Evolutionary conservation across 2,888 invertebrate species (phyloP).

Genomic region (Pristionchus maxplancki): DNA sequence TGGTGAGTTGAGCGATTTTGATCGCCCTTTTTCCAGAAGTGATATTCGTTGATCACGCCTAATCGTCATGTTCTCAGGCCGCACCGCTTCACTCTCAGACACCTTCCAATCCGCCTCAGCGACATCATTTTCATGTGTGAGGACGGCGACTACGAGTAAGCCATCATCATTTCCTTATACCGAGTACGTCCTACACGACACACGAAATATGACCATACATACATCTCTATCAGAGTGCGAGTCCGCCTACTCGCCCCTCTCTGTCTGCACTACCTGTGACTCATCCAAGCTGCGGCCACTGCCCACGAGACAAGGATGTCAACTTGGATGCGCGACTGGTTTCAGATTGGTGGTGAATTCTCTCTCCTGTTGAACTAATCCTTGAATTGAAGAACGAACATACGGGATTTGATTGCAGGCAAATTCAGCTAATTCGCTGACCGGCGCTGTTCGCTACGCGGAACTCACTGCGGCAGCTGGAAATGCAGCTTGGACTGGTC

Average conservation of each 20-base stretch:
- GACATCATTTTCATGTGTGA: background rate
- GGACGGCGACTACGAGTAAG: background rate
- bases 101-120: background rate
- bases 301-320: background rate
- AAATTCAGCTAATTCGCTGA: background rate
- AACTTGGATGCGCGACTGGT: background rate
- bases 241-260: background rate
- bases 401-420: too few relatives aligned
- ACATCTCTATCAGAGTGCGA: background rate
- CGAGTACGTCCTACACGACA: too few relatives aligned
- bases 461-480: background rate
- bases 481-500: background rate
- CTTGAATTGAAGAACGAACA: too few relatives aligned
- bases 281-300: background rate
- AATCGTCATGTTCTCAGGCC: background rate
- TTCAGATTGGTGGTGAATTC: background rate
- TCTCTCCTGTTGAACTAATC: background rate
- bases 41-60: background rate
- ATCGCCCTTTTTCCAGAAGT: background rate
- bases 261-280: background rate
- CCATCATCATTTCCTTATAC: too few relatives aligned
- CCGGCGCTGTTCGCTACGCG: background rate
- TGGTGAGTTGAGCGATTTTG: too few relatives aligned
- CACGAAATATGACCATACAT: too few relatives aligned
- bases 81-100: background rate